These are phyloP conservation scores for Papilio xuthus DNA, from an alignment of 1,140 invertebrate species.

Conservation along the genomic window DNA sequence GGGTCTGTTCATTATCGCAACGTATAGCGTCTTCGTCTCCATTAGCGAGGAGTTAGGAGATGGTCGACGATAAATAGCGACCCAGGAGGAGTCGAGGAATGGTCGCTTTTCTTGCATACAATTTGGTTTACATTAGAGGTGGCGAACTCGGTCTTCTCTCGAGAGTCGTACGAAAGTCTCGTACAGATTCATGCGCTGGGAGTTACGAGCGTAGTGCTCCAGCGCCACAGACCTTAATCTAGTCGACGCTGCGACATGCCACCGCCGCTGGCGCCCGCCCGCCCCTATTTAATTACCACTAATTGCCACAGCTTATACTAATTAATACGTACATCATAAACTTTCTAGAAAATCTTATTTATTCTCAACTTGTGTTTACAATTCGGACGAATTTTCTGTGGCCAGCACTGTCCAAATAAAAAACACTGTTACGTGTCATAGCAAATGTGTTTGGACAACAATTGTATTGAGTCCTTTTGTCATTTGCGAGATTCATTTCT, in stretches of 20 bases:
- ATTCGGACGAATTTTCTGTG: neutral
- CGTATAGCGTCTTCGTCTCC: slow-evolving; percentile 64
- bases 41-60: slow-evolving; percentile 76
- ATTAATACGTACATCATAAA: slow-evolving; percentile 66
- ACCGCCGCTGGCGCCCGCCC: slow-evolving; percentile 53
- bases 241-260: slow-evolving; percentile 64
- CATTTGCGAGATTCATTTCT: no score
- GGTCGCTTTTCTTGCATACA: slow-evolving; percentile 77
- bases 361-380: slow-evolving; percentile 42
- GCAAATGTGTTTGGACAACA: no score
- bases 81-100: slow-evolving; percentile 57
- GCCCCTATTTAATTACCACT: slow-evolving; percentile 76
- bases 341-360: slow-evolving; percentile 47
- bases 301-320: slow-evolving; percentile 75
- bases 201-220: slow-evolving; percentile 70
- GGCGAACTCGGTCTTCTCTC: slow-evolving; percentile 66
- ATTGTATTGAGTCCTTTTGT: no score
- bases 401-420: neutral
- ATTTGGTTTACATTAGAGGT: slow-evolving; percentile 80
- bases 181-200: slow-evolving; percentile 77
- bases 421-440: no score
- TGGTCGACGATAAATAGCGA: slow-evolving; percentile 75
- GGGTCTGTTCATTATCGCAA: slow-evolving; percentile 70
- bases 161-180: slow-evolving; percentile 73
- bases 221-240: slow-evolving; percentile 71